Percentiles rank a stretch among this genome's conserved stretches.
These are phyloP conservation scores for Melitaea cinxia DNA, from an alignment of 1,140 invertebrate genomes.

Conservation along the genomic window DNA sequence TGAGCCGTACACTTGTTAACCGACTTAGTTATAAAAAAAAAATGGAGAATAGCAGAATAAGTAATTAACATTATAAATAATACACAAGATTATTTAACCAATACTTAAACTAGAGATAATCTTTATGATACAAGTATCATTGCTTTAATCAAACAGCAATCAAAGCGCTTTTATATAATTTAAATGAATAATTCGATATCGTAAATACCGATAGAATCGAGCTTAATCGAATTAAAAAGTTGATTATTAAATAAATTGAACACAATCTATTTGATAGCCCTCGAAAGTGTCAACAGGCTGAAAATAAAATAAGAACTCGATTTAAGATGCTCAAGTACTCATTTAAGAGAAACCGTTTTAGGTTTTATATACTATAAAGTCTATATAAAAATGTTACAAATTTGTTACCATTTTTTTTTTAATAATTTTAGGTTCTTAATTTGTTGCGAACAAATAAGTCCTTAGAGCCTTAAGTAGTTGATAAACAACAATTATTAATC, in stretches of 20 bases:
- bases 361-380: not conserved
- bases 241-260: slow-evolving; percentile 53
- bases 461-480: no score
- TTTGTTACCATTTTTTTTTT: no score
- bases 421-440: no score
- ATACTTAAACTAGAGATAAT: no score
- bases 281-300: slow-evolving; percentile 44
- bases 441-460: no score
- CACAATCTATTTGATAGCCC: slow-evolving; percentile 51
- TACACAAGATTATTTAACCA: no score
- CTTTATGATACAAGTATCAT: not conserved
- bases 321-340: not conserved
- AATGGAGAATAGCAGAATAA: no score
- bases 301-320: slow-evolving; percentile 21
- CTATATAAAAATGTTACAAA: no score
- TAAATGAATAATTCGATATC: slow-evolving; percentile 33
- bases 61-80: no score
- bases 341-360: not conserved
- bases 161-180: slow-evolving; percentile 10
- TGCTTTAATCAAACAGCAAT: not conserved
- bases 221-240: slow-evolving; percentile 60
- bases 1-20: no score
- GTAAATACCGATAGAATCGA: slow-evolving; percentile 36
- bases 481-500: no score
- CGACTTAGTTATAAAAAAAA: no score